Base-by-base conservation (phyloP, 2,113 vertebrate species). In the Oncorhynchus gorbuscha region DNA sequence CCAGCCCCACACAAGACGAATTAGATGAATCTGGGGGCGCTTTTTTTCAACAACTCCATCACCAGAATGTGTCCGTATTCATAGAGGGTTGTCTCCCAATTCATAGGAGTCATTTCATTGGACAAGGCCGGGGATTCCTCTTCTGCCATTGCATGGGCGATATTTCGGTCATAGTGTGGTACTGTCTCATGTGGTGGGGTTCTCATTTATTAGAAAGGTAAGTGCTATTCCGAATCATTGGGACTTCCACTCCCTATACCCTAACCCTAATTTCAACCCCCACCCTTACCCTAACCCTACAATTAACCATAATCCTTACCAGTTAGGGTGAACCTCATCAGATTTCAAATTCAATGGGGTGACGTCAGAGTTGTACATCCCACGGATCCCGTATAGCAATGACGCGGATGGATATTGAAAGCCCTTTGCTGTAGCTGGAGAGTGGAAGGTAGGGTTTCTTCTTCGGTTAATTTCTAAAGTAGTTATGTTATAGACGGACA, bases 381-480 rank as follows among this genome's bases (percentile, higher is more conserved):
- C 39, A 45, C 9, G 39, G 39, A 45, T 45, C 2, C 39, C 39
- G 2, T 11, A 45, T 45, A 45, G 39, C 9, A 45, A 45, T 9
- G 39, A 11, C 76, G 82, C 66, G 81, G 76, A 81, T 88, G 85
- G 80, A 83, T 81, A 81, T 76, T 64, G 55, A 76, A 70, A 71
- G 72, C 76, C 69, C 74, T 81, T 72, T 64, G 39, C 61, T 70
- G 16, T 73, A 45, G 55, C 76, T 73, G 83, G 80, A 83, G 76
- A 78, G 81, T 68, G 81, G 86, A 86, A 87, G 91, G 90, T 91
- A 91, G 75, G 85, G 71, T 48, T 78, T 66, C 71, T 72, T 76
- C 55, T 83, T 75, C 32, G 71, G 65, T 75, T 22, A 77, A 28
- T 61, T 22, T 13, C 0, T 14, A 14, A 48, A 3, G 45, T 35